These are phyloP conservation scores for Tenthredo amoena DNA, from an alignment of 2,888 invertebrate genomes.

Conservation along the genomic window DNA sequence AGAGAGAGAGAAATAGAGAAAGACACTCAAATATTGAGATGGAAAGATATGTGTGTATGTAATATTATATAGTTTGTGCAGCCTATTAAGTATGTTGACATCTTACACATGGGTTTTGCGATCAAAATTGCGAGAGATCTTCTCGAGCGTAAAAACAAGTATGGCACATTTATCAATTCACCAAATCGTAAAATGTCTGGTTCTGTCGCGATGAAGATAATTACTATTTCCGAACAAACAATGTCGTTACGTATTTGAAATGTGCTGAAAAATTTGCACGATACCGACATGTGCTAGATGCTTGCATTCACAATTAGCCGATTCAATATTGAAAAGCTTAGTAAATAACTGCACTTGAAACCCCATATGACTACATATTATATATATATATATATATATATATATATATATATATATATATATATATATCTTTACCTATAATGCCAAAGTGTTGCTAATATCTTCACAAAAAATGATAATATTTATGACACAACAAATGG, in stretches of 20 bases:
- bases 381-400: not conserved
- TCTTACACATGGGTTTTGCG: not conserved
- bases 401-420: not conserved
- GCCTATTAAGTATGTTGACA: slow-evolving; percentile 12
- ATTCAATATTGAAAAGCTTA: not conserved
- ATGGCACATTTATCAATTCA: slow-evolving; percentile 8
- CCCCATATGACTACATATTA: not conserved
- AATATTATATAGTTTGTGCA: slow-evolving; percentile 28
- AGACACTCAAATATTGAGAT: slow-evolving; percentile 29
- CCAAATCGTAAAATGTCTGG: not conserved
- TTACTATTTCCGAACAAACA: not conserved
- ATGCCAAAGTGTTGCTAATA: slow-evolving; percentile 16
- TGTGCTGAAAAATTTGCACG: not conserved
- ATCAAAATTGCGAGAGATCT: not conserved
- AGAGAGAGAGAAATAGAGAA: not conserved
- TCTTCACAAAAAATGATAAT: not conserved
- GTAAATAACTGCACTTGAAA: not conserved
- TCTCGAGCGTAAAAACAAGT: not conserved
- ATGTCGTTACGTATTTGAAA: not conserved
- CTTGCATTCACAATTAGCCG: not conserved
- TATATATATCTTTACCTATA: slow-evolving; percentile 6
- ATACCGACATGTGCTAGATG: not conserved
- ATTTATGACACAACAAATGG: slow-evolving; percentile 29
- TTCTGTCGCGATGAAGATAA: not conserved
- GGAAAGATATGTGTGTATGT: slow-evolving; percentile 57